These are phyloP conservation scores for Urechis unicinctus DNA, from an alignment of 2,888 invertebrate genomes.

Conservation along the genomic window DNA sequence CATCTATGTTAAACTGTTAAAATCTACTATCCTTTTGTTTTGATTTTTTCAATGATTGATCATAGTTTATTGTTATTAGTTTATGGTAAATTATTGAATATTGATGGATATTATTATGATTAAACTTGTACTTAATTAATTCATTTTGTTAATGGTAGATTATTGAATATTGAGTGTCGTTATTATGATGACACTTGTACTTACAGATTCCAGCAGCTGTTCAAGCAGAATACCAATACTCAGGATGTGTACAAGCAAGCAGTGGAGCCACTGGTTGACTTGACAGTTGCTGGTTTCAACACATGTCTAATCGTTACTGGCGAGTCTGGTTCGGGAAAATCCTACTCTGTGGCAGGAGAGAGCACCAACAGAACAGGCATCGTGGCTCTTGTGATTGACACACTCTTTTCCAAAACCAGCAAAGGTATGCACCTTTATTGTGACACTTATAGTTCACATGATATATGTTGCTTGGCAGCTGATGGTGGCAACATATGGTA, in stretches of 20 bases:
- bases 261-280: slow-evolving; percentile 36
- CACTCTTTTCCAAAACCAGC: slow-evolving; percentile 33
- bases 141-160: not conserved
- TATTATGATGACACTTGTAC: not conserved
- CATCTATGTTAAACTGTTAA: too few species aligned
- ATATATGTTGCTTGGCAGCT: too few species aligned
- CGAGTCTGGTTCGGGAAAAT: slow-evolving; percentile 43
- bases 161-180: not conserved
- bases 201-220: slow-evolving; percentile 34
- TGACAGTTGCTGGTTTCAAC: slow-evolving; percentile 41
- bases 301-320: slow-evolving; percentile 38
- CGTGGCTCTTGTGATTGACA: slow-evolving; percentile 34
- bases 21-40: not conserved
- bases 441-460: too few species aligned
- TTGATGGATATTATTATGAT: too few species aligned
- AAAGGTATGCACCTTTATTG: slow-evolving; percentile 12
- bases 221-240: slow-evolving; percentile 30
- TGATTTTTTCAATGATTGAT: too few species aligned
- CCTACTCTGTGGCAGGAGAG: slow-evolving; percentile 38
- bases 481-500: too few species aligned
- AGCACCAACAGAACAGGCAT: slow-evolving; percentile 32
- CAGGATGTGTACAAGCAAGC: slow-evolving; percentile 34
- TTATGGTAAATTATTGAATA: too few species aligned
- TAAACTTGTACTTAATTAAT: too few species aligned
- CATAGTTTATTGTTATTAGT: too few species aligned